Evolutionary conservation across 2,888 invertebrate species (phyloP).

Genomic region (Sinhomidia bicolor): DNA sequence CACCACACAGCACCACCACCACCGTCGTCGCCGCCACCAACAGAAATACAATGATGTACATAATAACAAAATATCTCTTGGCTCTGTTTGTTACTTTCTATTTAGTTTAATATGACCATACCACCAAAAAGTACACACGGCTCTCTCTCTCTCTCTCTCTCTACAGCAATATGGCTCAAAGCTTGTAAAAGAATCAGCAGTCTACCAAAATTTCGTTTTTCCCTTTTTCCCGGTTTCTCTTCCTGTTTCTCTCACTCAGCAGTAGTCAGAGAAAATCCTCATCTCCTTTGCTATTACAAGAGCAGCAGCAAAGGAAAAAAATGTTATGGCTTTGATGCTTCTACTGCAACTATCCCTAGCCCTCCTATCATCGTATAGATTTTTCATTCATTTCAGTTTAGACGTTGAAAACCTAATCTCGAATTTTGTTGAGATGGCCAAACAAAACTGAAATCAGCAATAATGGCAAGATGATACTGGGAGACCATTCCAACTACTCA

Average conservation of each 20-base stretch:
- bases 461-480: constrained; percentile 68
- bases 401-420: constrained; percentile 67
- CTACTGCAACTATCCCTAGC: background rate
- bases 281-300: constrained; percentile 13
- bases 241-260: constrained; percentile 63
- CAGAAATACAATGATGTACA: constrained; percentile 40
- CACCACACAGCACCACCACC: constrained; percentile 46
- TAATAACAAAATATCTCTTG: constrained; percentile 64
- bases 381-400: constrained; percentile 67
- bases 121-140: background rate
- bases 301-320: constrained; percentile 26
- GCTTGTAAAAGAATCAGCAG: background rate
- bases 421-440: constrained; percentile 69
- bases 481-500: constrained; percentile 34
- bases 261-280: constrained; percentile 45
- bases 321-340: constrained; percentile 9
- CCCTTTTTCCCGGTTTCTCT: constrained; percentile 56
- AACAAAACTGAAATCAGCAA: constrained; percentile 70
- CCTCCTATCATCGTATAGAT: constrained; percentile 46
- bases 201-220: constrained; percentile 44
- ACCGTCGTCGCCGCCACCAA: background rate
- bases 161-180: constrained; percentile 22
- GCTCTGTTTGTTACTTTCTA: constrained; percentile 38
- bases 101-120: background rate
- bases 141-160: background rate